Evolutionary conservation across 2,113 vertebrate genomes (phyloP), one percentile per base, ranked within the genome.

Genomic region (Passer domesticus): DNA sequence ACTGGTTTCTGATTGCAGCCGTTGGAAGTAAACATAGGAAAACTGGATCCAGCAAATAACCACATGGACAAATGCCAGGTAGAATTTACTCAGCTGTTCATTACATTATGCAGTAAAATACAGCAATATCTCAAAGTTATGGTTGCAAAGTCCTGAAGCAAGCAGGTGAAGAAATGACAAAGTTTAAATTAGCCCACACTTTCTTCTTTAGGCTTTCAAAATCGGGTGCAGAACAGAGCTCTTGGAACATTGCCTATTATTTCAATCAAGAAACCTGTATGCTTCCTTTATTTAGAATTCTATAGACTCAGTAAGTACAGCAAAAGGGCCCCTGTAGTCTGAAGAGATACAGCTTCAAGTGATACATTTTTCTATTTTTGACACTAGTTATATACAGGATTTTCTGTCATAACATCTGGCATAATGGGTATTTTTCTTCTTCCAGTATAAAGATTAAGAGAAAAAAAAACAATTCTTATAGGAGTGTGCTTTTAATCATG

Each of bases 101-200:
- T 92, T 94, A 75, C 31, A 10, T 95, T 84, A 50, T 28, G 22
- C 87, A 87, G 83, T 84, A 84, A 83, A 95, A 91, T 91, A 68
- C 22, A 84, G 35, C 53, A 91, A 22, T 81, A 89, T 76, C 13
- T 4, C 69, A 76, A 78, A 91, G 60, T 64, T 78, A 41, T 4
- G 21, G 35, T 87, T 97, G 58, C 69, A 33, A 84, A 91, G 49
- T 89, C 49, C 52, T 93, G 83, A 83, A 81, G 64, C 33, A 83
- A 92, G 35, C 46, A 70, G 72, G 60, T 31, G 43, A 87, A 86
- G 64, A 91, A 87, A 87, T 79, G 6, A 24, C 13, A 17, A 72
- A 58, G 28, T 83, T 78, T 49, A 83, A 89, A 60, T 52, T 81
- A 80, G 35, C 15, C 37, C 15, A 53, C 22, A 12, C 12, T 77